Conservation (phyloP, 2,797 vertebrate species). For the Scolopax bukidnonensis region DNA sequence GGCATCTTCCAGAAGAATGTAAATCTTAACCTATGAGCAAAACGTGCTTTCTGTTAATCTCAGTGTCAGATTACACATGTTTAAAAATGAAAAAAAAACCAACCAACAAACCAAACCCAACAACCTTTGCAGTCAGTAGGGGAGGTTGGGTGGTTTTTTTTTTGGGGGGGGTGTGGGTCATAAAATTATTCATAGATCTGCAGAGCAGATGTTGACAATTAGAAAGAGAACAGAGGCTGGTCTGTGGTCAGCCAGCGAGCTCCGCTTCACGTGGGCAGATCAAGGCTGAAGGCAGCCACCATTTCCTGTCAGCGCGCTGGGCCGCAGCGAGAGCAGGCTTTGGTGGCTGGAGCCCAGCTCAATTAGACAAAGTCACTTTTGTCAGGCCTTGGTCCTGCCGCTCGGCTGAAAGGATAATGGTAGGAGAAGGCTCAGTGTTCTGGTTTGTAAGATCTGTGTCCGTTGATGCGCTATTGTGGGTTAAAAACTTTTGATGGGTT, state of each 20-base stretch:
- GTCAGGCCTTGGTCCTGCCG: constrained; percentile 21
- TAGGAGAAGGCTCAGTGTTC: not conserved
- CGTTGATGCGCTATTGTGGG: not conserved
- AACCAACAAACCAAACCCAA: not conserved
- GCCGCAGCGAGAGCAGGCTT: constrained; percentile 12
- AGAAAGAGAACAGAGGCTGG: constrained; percentile 65
- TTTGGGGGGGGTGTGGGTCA: not conserved
- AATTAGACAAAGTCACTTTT: constrained; percentile 64
- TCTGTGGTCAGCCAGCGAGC: constrained; percentile 67
- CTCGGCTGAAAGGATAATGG: not conserved
- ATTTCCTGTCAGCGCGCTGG: constrained; percentile 67
- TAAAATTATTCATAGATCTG: constrained; percentile 70
- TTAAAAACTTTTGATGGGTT: not conserved
- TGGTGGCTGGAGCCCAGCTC: constrained; percentile 46
- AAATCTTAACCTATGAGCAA: not conserved
- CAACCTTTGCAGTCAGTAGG: constrained; percentile 45
- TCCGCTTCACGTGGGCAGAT: constrained; percentile 71
- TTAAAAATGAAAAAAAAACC: not conserved
- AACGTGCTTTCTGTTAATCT: not conserved
- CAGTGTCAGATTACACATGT: not conserved
- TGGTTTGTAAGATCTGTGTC: not conserved
- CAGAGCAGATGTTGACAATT: constrained; percentile 73
- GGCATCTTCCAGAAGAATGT: not conserved
- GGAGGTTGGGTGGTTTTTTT: not conserved
- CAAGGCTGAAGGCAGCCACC: constrained; percentile 61